These are phyloP conservation scores for Miichthys miiuy DNA, from an alignment of 2,797 vertebrate genomes.

Conservation along the genomic window DNA sequence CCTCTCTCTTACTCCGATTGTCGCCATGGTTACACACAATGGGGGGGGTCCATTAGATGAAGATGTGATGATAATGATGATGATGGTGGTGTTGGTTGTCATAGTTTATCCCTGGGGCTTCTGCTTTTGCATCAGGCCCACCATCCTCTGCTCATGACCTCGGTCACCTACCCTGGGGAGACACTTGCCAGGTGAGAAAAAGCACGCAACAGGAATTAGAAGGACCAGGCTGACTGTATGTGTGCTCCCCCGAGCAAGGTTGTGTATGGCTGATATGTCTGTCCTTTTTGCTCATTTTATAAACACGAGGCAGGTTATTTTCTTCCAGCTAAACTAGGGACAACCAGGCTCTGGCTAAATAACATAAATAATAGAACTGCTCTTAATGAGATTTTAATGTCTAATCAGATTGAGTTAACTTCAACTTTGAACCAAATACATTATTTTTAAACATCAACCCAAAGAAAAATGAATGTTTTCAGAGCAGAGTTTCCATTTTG, in stretches of 20 bases:
- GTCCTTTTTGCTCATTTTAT: conserved; percentile 52
- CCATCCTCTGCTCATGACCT: conserved; percentile 60
- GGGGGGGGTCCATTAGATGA: conserved; percentile 55
- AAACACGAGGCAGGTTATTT: conserved; percentile 31
- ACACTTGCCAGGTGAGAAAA: conserved; percentile 79
- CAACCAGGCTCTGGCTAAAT: no score
- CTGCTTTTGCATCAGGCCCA: conserved; percentile 57
- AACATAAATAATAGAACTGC: not conserved
- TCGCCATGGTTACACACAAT: conserved; percentile 66
- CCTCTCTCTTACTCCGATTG: conserved; percentile 25
- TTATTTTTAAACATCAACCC: not conserved
- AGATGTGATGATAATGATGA: conserved; percentile 61
- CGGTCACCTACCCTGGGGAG: conserved; percentile 73
- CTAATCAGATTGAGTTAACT: conserved; percentile 6
- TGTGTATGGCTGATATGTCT: conserved; percentile 52
- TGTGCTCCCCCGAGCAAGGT: conserved; percentile 75
- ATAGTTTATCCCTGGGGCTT: conserved; percentile 45
- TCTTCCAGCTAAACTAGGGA: conserved; percentile 10
- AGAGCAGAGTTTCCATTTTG: not conserved
- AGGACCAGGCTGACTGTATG: conserved; percentile 50
- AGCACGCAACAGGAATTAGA: conserved; percentile 62
- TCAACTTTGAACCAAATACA: not conserved
- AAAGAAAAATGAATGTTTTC: not conserved
- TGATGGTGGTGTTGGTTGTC: conserved; percentile 46
- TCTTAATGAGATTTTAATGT: conserved; percentile 26